These are phyloP conservation scores for Typhlichthys eigenmanni DNA, from an alignment of 2,797 vertebrate species.

Conservation along the genomic window DNA sequence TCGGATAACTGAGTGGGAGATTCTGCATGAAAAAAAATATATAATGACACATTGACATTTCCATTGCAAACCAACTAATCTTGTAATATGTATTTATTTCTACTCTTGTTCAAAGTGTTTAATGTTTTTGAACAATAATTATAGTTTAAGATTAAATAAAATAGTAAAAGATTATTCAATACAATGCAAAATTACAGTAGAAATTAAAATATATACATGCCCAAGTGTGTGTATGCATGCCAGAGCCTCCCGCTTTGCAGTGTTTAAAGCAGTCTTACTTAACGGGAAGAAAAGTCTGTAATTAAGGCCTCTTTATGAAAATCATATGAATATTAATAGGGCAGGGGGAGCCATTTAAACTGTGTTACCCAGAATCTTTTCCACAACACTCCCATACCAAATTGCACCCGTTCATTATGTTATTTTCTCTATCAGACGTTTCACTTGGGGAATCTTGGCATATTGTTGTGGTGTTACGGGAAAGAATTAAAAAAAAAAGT, in stretches of 20 bases:
- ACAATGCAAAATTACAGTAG: too few species aligned
- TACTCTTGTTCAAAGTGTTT: too few species aligned
- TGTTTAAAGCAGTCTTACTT: constrained; percentile 46
- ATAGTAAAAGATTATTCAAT: too few species aligned
- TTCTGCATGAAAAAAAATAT: too few species aligned
- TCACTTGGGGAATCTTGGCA: constrained; percentile 65
- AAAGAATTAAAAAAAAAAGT: constrained; percentile 72
- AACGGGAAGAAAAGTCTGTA: constrained; percentile 63
- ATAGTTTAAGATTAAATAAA: too few species aligned
- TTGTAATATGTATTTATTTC: too few species aligned
- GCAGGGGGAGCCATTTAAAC: constrained; percentile 58
- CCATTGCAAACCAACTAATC: too few species aligned
- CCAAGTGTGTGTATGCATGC: not conserved
- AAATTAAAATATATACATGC: constrained; percentile 16
- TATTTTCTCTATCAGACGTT: constrained; percentile 65
- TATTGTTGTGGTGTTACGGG: constrained; percentile 67
- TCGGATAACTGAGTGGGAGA: too few species aligned
- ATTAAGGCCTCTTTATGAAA: constrained; percentile 69
- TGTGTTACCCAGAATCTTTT: constrained; percentile 48
- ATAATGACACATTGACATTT: too few species aligned
- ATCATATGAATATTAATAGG: constrained; percentile 66
- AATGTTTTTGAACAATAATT: too few species aligned
- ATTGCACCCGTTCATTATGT: constrained; percentile 65
- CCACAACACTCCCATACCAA: constrained; percentile 48
- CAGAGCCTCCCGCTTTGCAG: constrained; percentile 20